A percentile compares a stretch with the other conserved stretches of the same genome.
These are phyloP conservation scores for Scaptodrosophila latifasciaeformis DNA, from an alignment of 2,888 invertebrate genomes.

Conservation along the genomic window DNA sequence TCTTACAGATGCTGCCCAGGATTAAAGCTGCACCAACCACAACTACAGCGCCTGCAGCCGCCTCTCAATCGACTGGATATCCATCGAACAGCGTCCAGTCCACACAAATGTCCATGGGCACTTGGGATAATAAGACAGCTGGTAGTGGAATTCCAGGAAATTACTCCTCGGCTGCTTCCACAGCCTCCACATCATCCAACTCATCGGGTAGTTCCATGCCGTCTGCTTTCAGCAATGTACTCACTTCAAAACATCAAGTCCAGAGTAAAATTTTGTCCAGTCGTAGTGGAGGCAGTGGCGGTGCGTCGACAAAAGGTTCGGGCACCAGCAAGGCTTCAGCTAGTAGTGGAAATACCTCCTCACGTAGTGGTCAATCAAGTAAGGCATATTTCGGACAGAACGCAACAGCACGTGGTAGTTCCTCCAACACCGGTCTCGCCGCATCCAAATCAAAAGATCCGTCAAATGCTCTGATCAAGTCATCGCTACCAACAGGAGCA, in stretches of 20 bases:
- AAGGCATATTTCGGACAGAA: conserved; percentile 55
- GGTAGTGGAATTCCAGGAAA: conserved; percentile 39
- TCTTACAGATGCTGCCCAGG: conserved; percentile 85
- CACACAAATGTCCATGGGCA: conserved; percentile 62
- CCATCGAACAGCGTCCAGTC: conserved; percentile 1
- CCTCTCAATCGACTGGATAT: too few relatives aligned
- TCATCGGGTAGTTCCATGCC: conserved; percentile 57
- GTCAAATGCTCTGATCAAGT: background rate
- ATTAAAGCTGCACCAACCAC: conserved; percentile 58
- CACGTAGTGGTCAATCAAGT: background rate
- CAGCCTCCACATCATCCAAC: conserved; percentile 59
- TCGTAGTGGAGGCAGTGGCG: background rate
- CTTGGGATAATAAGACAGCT: conserved; percentile 74
- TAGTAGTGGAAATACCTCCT: background rate
- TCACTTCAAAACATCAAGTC: conserved; percentile 19
- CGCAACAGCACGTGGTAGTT: conserved; percentile 42
- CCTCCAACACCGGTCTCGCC: conserved; percentile 10
- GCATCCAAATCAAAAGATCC: too few relatives aligned
- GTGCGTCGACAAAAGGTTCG: background rate
- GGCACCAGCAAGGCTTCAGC: conserved; percentile 1
- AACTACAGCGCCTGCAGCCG: conserved; percentile 18
- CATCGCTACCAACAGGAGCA: background rate
- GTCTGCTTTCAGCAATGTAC: conserved; percentile 38
- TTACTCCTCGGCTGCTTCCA: conserved; percentile 58
- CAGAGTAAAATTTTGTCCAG: background rate